Base-by-base conservation (phyloP, 2,888 invertebrate species). In the Chironomus tentans region DNA sequence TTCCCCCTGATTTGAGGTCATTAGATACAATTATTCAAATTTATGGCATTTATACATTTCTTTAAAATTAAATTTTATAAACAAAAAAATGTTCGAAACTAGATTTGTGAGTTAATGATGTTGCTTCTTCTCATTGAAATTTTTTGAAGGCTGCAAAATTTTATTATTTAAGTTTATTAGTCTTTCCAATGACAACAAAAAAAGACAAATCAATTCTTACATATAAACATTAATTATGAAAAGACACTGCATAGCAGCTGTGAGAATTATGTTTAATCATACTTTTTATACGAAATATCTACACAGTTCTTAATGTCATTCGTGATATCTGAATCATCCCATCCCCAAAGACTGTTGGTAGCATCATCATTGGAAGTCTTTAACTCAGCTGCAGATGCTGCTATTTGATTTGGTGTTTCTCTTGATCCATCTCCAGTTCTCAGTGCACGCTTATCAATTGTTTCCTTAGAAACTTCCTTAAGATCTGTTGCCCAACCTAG, bases 401-500 rank as follows among this genome's bases (percentile, higher is more conserved):
- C 56, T 15, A 7, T 15, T 56, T 56, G 5, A 56, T 4, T 18
- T 2, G n/a, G 46, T n/a, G 15, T 68, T 15, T 46, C 82, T 79
- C 89, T 88, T 4, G 86, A 82, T 0, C 92, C 92, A 79, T 93
- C 92, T 0, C 94, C 94, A 0, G 92, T 92, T 79, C 93, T 87
- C 18, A 84, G 81, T 0, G 89, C 88, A 72, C 95, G 86, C 81
- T 88, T 90, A 77, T 86, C 84, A 0, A 94, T 87, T 87, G 92
- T 88, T 3, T 91, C 89, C 6, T 85, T 82, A 3, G 91, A 87
- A 3, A 93, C 93, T 2, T 90, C 92, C 84, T 94, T 95, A 79
- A 94, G 83, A 81, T 95, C 94, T 82, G 94, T 94, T 0, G 93
- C 95, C 86, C 89, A 88, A 56, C 95, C 74, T 72, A 12, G 24